Evolutionary conservation across 2,888 invertebrate species (phyloP).

Genomic region (Apantesis nais): DNA sequence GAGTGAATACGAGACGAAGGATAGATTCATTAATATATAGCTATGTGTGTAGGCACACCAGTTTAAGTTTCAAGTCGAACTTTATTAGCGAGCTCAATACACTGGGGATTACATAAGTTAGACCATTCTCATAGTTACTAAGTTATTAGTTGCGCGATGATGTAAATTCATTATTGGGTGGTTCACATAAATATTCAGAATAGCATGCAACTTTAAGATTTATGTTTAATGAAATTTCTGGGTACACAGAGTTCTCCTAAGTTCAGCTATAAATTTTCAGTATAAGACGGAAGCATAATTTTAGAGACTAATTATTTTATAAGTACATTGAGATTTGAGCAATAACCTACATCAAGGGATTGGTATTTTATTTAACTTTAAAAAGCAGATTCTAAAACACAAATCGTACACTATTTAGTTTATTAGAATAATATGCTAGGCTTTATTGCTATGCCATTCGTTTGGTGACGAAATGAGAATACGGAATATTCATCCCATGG

Average conservation of each 20-base stretch:
- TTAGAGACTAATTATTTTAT: not conserved
- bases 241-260: constrained; percentile 10
- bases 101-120: constrained; percentile 72
- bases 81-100: constrained; percentile 61
- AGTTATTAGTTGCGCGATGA: constrained; percentile 57
- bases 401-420: too few relatives aligned
- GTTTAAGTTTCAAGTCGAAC: constrained; percentile 48
- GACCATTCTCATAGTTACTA: constrained; percentile 64
- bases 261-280: constrained; percentile 8
- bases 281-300: not conserved
- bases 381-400: not conserved
- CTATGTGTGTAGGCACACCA: constrained; percentile 9
- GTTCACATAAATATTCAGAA: constrained; percentile 26
- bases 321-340: not conserved
- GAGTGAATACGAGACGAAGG: constrained; percentile 9
- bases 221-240: constrained; percentile 21
- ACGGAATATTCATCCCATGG: too few relatives aligned
- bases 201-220: constrained; percentile 26
- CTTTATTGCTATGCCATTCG: too few relatives aligned
- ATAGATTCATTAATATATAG: constrained; percentile 3
- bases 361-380: not conserved
- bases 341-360: not conserved
- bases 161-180: constrained; percentile 55
- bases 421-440: too few relatives aligned
- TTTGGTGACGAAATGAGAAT: too few relatives aligned